A percentile compares a stretch with the other conserved stretches of the same genome.
phyloP scores from a whole-genome alignment of 2,888 invertebrate species.

The Anoplius nigerrimus region DNA sequence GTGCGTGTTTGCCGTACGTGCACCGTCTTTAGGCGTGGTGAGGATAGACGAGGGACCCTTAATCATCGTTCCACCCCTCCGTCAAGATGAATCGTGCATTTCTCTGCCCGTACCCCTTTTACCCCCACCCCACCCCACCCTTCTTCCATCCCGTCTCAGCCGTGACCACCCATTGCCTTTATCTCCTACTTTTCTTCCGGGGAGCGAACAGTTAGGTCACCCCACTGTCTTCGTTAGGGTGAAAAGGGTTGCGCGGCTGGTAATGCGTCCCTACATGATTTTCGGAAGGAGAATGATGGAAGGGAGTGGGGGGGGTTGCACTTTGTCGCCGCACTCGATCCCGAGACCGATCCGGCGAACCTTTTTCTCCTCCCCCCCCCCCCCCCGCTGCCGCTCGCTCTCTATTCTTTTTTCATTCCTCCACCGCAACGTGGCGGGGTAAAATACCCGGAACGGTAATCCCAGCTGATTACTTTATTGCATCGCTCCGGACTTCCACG shows the following conservation, averaged over 20 bases:
- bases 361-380: background rate
- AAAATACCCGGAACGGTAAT: slow-evolving; percentile 5
- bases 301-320: slow-evolving; percentile 14
- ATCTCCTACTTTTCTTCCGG: slow-evolving; percentile 19
- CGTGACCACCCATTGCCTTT: slow-evolving; percentile 6
- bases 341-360: slow-evolving; percentile 2
- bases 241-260: slow-evolving; percentile 30
- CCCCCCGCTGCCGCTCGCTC: too few relatives aligned
- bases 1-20: slow-evolving; percentile 12
- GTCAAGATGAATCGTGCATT: slow-evolving; percentile 60
- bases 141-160: slow-evolving; percentile 6
- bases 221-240: slow-evolving; percentile 22
- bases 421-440: background rate
- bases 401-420: slow-evolving; percentile 1
- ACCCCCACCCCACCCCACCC: slow-evolving; percentile 17
- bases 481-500: slow-evolving; percentile 6
- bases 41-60: slow-evolving; percentile 57
- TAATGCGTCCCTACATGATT: slow-evolving; percentile 26
- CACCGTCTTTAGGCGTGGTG: slow-evolving; percentile 31
- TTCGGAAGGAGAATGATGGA: slow-evolving; percentile 16
- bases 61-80: slow-evolving; percentile 59
- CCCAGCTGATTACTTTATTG: slow-evolving; percentile 21
- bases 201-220: slow-evolving; percentile 49
- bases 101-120: slow-evolving; percentile 58
- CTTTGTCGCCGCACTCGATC: slow-evolving; percentile 1